A percentile compares a stretch with the other conserved stretches of the same genome.
These are phyloP conservation scores for Crambe crambe DNA, from an alignment of 37 sponge, comb jelly and placozoan genomes.

Conservation along the genomic window DNA sequence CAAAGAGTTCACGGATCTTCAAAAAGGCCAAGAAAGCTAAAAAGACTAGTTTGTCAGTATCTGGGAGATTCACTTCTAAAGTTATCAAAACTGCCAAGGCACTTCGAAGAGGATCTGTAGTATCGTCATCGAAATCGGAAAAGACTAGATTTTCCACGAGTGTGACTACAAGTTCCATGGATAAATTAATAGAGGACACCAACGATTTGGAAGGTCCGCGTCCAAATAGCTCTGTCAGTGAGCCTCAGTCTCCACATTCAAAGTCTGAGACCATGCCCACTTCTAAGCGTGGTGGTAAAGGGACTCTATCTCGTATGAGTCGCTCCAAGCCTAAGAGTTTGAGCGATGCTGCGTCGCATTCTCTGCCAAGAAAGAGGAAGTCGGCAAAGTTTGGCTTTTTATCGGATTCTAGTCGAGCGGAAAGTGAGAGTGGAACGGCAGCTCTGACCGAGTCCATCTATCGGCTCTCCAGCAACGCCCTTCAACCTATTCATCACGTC, in stretches of 20 bases:
- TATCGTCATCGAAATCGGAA: neutral
- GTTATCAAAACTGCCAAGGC: slow-evolving; percentile 26
- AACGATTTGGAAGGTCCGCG: neutral
- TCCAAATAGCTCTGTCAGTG: neutral
- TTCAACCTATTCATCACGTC: slow-evolving; percentile 5
- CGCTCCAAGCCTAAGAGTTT: slow-evolving; percentile 15
- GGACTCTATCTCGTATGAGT: neutral
- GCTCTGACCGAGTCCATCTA: neutral
- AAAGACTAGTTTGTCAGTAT: slow-evolving; percentile 1
- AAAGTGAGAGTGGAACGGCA: neutral
- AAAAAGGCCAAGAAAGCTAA: neutral
- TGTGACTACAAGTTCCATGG: neutral
- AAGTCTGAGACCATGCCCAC: slow-evolving; percentile 1
- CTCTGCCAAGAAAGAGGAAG: slow-evolving; percentile 1
- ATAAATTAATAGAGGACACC: neutral
- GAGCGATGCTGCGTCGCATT: neutral
- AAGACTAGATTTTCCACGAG: neutral
- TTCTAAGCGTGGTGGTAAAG: neutral
- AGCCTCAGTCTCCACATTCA: neutral
- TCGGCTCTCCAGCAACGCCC: neutral
- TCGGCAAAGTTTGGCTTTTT: neutral
- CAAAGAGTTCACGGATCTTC: neutral
- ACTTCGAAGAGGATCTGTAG: slow-evolving; percentile 10
- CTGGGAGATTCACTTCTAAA: slow-evolving; percentile 13
- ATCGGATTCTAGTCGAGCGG: neutral